Conservation (phyloP, 2,113 vertebrate genomes). For the Seriola rivoliana region DNA sequence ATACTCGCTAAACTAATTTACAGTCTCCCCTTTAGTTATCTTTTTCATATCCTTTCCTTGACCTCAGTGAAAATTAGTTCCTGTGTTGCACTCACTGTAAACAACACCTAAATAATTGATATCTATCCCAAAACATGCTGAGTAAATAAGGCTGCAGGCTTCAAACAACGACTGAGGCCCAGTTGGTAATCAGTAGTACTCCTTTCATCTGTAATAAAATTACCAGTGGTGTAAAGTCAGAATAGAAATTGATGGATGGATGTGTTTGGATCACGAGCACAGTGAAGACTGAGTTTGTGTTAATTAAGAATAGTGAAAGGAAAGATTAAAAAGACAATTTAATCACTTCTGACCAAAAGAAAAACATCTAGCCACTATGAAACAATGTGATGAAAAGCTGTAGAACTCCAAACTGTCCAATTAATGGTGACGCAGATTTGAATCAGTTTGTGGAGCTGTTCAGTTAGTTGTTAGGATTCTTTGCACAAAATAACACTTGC, state of each 20-base stretch:
- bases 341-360: background rate
- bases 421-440: background rate
- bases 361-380: background rate
- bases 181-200: conserved; percentile 4
- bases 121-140: conserved; percentile 37
- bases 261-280: background rate
- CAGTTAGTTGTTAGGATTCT: background rate
- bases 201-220: conserved; percentile 32
- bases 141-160: conserved; percentile 38
- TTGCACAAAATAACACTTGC: background rate
- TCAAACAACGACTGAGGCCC: conserved; percentile 8
- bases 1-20: conserved; percentile 38
- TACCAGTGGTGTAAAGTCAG: background rate
- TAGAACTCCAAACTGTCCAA: background rate
- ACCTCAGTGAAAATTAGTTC: conserved; percentile 62
- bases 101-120: conserved; percentile 68
- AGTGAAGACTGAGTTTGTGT: background rate
- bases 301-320: background rate
- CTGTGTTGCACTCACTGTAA: conserved; percentile 48
- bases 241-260: background rate
- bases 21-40: conserved; percentile 31
- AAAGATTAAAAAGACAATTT: background rate
- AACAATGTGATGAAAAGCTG: background rate
- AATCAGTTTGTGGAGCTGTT: background rate
- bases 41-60: conserved; percentile 51